These are phyloP conservation scores for Piaya cayana DNA, from an alignment of 2,113 vertebrate species.

Conservation along the genomic window DNA sequence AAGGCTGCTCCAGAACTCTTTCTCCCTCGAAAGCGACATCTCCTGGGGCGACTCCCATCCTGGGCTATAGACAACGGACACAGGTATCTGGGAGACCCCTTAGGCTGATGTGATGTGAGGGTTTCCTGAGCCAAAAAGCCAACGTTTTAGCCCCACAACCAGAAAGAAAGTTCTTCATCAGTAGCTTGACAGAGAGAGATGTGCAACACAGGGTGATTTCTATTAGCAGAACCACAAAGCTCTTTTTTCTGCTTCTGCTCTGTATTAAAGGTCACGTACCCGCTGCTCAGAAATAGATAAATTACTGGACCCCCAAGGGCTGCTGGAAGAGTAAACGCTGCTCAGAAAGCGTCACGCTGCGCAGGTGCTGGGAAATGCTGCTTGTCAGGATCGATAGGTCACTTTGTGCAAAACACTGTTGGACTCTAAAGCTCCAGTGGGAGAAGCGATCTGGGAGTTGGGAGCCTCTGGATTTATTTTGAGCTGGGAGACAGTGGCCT, in stretches of 20 bases:
- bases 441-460: not conserved
- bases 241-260: not conserved
- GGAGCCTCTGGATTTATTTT: not conserved
- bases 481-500: not conserved
- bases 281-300: not conserved
- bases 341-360: not conserved
- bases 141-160: not conserved
- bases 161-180: fast-evolving
- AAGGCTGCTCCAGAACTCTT: not conserved
- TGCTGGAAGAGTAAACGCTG: not conserved
- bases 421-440: not conserved
- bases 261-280: not conserved
- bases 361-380: not conserved
- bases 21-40: not conserved
- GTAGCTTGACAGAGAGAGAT: not conserved
- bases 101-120: fast-evolving
- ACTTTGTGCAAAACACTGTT: not conserved
- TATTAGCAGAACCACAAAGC: not conserved
- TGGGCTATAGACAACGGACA: not conserved
- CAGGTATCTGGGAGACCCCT: not conserved
- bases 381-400: not conserved
- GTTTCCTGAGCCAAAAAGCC: not conserved
- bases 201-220: not conserved
- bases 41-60: not conserved
- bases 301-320: not conserved